Conservation (phyloP, 2,888 invertebrate species). For the Branchellion lobata region DNA sequence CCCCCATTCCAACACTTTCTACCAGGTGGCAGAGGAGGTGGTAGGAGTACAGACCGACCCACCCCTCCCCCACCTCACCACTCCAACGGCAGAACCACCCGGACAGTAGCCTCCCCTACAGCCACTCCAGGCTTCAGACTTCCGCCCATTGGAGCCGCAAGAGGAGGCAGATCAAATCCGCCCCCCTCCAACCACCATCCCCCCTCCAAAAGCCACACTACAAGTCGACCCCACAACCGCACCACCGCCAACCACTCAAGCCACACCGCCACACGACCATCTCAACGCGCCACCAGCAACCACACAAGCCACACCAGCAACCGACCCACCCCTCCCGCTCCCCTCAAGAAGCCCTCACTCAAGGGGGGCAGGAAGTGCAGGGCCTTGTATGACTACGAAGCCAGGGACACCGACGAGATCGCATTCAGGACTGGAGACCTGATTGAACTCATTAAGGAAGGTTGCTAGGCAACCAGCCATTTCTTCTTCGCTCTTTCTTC, state of each 20-base stretch:
- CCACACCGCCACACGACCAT: no score
- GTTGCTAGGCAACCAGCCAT: constrained; percentile 39
- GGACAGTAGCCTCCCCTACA: not conserved
- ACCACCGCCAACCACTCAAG: no score
- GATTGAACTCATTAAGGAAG: constrained; percentile 66
- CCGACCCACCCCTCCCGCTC: constrained; percentile 54
- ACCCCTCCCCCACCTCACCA: not conserved
- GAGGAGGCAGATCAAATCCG: no score
- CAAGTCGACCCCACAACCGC: not conserved
- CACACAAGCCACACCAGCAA: constrained; percentile 45
- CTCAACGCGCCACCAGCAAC: constrained; percentile 26
- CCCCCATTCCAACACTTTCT: no score
- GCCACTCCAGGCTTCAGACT: constrained; percentile 9
- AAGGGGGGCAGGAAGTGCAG: constrained; percentile 56
- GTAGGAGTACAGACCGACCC: not conserved
- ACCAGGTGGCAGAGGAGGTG: no score
- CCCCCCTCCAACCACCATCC: no score
- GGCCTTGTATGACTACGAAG: constrained; percentile 69
- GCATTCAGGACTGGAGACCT: constrained; percentile 68
- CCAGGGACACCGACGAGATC: constrained; percentile 71
- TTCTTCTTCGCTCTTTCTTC: not conserved
- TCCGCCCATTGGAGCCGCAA: not conserved
- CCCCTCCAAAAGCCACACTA: not conserved
- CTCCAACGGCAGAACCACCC: not conserved
- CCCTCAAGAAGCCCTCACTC: constrained; percentile 47